phyloP scores from a whole-genome alignment of 2,113 vertebrate genomes.

The Ceyx margarethae region DNA sequence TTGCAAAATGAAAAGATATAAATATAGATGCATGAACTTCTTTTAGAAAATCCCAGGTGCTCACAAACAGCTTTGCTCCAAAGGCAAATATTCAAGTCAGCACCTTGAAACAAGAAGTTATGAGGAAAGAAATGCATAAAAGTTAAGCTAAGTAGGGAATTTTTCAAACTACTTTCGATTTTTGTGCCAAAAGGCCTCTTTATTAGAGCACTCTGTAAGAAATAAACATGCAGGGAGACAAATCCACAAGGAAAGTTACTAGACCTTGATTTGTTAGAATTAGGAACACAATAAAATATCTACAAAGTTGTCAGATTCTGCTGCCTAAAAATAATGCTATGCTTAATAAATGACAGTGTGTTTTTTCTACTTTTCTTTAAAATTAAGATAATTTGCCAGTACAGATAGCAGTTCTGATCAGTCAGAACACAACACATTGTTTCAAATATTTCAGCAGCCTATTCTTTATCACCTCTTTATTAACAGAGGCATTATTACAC shows the following conservation, averaged over 20 bases:
- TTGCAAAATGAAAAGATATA: conserved; percentile 15
- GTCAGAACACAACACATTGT: not conserved
- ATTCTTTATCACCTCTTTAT: not conserved
- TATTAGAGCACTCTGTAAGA: not conserved
- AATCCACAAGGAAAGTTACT: not conserved
- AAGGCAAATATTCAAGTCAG: not conserved
- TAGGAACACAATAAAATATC: not conserved
- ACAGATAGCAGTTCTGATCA: not conserved
- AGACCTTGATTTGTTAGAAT: not conserved
- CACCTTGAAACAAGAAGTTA: conserved; percentile 35
- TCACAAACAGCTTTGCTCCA: conserved; percentile 29
- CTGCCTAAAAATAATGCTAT: not conserved
- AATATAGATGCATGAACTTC: conserved; percentile 18
- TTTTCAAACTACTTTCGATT: not conserved
- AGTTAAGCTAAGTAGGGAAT: not conserved
- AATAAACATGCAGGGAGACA: not conserved
- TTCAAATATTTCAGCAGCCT: not conserved
- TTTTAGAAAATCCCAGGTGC: not conserved
- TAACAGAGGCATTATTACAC: not conserved
- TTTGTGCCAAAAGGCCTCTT: not conserved
- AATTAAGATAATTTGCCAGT: not conserved
- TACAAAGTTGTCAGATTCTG: not conserved
- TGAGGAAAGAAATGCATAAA: not conserved
- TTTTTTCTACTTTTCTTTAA: not conserved
- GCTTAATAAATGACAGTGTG: not conserved